These are phyloP conservation scores for Microcebus lehilahytsara DNA, from an alignment of 2,113 vertebrate species.

Conservation along the genomic window DNA sequence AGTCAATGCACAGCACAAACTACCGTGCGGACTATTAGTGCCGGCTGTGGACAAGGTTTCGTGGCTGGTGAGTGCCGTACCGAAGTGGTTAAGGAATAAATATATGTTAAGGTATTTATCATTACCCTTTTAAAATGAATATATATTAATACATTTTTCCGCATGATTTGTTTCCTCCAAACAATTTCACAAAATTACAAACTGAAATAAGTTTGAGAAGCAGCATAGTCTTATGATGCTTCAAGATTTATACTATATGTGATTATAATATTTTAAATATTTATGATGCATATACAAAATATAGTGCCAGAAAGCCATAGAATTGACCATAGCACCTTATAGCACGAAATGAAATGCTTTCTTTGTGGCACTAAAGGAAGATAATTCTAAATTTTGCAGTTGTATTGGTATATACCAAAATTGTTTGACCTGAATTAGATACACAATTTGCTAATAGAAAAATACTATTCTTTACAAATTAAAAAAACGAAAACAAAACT, in stretches of 20 bases:
- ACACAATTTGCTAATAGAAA: not conserved
- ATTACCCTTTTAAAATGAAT: not conserved
- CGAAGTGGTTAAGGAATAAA: not conserved
- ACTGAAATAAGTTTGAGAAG: not conserved
- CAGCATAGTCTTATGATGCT: not conserved
- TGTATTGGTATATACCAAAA: not conserved
- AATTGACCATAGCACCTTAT: not conserved
- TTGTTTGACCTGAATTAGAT: conserved; percentile 1
- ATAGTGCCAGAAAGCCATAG: not conserved
- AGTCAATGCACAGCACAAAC: too few relatives aligned
- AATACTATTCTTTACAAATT: not conserved
- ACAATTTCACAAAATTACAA: not conserved
- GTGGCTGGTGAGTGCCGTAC: too few relatives aligned
- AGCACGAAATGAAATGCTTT: not conserved
- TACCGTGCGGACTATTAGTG: too few relatives aligned
- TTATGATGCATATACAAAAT: not conserved
- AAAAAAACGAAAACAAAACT: not conserved
- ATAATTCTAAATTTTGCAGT: not conserved
- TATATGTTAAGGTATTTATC: not conserved
- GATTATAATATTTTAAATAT: conserved; percentile 31
- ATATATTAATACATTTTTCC: not conserved
- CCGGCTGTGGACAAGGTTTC: too few relatives aligned
- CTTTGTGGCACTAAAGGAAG: not conserved
- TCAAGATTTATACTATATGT: not conserved
- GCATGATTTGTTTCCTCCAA: not conserved